Conservation (phyloP, 1,140 invertebrate species). For the Drosophila suzukii region DNA sequence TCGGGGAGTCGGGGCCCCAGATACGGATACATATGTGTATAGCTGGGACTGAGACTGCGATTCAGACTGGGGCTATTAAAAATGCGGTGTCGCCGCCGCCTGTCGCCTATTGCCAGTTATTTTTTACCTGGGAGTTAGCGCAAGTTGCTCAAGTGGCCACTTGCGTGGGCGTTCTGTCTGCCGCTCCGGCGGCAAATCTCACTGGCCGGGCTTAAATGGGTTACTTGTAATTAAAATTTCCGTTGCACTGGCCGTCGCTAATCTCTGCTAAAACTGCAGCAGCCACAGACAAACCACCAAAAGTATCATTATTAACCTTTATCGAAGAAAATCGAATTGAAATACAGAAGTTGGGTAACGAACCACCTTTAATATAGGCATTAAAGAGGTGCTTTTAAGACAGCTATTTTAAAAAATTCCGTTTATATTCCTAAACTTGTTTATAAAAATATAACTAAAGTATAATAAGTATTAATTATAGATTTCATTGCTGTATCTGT, state of each 20-base stretch:
- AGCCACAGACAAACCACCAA: constrained; percentile 1
- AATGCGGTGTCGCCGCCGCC: constrained; percentile 41
- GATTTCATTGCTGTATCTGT: no score
- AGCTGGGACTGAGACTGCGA: not conserved
- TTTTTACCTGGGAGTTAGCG: constrained; percentile 31
- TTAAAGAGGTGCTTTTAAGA: no score
- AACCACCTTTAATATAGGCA: not conserved
- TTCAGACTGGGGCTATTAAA: constrained; percentile 56
- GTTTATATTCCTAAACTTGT: no score
- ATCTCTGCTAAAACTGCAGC: constrained; percentile 52
- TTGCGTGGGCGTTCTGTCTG: constrained; percentile 72
- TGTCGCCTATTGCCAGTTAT: constrained; percentile 38
- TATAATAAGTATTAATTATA: no score
- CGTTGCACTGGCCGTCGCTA: constrained; percentile 44
- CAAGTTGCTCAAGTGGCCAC: constrained; percentile 39
- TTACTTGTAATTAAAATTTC: constrained; percentile 73
- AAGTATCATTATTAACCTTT: not conserved
- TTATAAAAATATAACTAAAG: no score
- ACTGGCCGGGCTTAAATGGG: constrained; percentile 35
- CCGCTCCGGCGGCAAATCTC: constrained; percentile 42
- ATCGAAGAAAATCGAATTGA: not conserved
- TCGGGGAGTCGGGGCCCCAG: constrained; percentile 4
- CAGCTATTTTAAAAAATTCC: no score
- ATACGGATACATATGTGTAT: constrained; percentile 14
- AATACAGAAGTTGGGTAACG: not conserved